phyloP scores from a whole-genome alignment of 2,888 invertebrate species.

The Rhogogaster chlorosoma region DNA sequence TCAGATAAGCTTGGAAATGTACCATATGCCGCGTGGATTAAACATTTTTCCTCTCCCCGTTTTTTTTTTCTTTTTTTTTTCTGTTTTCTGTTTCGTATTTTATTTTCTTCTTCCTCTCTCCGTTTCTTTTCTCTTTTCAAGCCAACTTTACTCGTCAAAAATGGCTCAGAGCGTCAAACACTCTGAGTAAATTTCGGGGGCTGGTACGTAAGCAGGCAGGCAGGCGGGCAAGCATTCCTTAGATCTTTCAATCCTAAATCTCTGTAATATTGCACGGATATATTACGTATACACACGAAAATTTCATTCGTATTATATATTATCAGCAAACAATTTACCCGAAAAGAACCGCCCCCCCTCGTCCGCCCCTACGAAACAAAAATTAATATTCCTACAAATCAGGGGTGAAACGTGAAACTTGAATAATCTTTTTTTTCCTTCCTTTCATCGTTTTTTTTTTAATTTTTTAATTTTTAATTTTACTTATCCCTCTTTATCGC shows the following conservation, averaged over 20 bases:
- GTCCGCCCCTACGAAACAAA: not conserved
- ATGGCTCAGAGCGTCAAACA: constrained; percentile 17
- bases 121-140: not conserved
- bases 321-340: constrained; percentile 18
- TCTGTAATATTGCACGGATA: not conserved
- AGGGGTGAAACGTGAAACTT: not conserved
- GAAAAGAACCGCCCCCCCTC: not conserved
- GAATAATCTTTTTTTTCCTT: not conserved
- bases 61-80: not conserved
- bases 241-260: constrained; percentile 13
- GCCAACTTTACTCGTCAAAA: constrained; percentile 23
- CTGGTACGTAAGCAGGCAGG: not conserved
- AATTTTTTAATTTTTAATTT: no score
- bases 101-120: not conserved
- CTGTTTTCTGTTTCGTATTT: not conserved
- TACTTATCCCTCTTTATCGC: not conserved
- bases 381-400: not conserved
- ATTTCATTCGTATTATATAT: constrained; percentile 1
- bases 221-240: not conserved
- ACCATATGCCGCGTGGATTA: constrained; percentile 62
- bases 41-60: constrained; percentile 42
- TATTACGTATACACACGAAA: not conserved
- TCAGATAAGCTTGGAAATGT: constrained; percentile 60
- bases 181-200: not conserved
- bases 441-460: no score